phyloP scores from a whole-genome alignment of 2,888 invertebrate genomes.

The Pasiphila rectangulata region DNA sequence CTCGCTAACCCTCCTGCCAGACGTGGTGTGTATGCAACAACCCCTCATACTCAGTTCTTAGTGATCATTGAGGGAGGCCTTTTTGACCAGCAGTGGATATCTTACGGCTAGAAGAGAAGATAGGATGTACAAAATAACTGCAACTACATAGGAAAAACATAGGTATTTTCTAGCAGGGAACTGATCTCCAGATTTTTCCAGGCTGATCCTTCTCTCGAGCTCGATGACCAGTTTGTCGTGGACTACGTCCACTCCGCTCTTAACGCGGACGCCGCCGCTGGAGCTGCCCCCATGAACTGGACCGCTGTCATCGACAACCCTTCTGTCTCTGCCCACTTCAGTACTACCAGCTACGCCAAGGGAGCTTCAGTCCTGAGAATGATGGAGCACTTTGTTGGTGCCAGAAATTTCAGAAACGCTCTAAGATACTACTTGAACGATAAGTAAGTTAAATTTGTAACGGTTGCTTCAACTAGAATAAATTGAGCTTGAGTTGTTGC shows the following conservation, averaged over 20 bases:
- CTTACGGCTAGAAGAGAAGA: too few species aligned
- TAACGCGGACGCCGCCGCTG: conserved; percentile 73
- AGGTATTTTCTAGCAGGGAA: neutral
- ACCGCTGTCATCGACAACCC: conserved; percentile 76
- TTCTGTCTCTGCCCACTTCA: conserved; percentile 83
- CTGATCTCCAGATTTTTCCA: conserved; percentile 30
- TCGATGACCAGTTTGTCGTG: conserved; percentile 83
- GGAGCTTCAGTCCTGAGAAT: conserved; percentile 84
- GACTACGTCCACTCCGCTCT: conserved; percentile 85
- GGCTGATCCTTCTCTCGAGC: conserved; percentile 61
- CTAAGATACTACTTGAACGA: conserved; percentile 79
- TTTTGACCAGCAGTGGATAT: too few species aligned
- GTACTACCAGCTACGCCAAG: conserved; percentile 85
- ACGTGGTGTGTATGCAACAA: too few species aligned
- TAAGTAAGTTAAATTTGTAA: conserved; percentile 61
- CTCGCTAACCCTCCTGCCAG: too few species aligned
- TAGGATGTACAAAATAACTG: too few species aligned
- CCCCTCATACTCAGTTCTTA: too few species aligned
- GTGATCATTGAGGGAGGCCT: too few species aligned
- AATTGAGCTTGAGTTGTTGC: too few species aligned
- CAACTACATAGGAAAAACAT: too few species aligned
- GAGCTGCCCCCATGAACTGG: conserved; percentile 67
- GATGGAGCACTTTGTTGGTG: conserved; percentile 83
- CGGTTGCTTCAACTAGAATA: neutral
- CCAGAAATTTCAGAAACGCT: conserved; percentile 76